Evolutionary conservation across 92 coral and sea anemone species (phyloP).

Genomic region (Palythoa heliodiscus): DNA sequence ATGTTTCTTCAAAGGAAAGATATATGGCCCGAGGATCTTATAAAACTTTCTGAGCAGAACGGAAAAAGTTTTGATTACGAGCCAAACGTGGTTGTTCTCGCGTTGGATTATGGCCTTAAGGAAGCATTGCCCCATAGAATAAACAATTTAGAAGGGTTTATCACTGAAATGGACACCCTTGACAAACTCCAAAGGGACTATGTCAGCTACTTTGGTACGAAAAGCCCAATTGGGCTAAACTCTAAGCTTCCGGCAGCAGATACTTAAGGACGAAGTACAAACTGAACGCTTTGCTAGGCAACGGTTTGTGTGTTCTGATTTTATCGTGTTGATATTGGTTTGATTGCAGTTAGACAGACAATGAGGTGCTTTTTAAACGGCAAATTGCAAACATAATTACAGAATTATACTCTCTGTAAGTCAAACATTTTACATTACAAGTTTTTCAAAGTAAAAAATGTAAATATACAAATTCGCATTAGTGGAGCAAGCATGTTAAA

Average conservation of each 20-base stretch:
- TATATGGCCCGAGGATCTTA: constrained; percentile 54
- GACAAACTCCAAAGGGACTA: constrained; percentile 76
- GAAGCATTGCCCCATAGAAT: constrained; percentile 42
- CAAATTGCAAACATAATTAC: not conserved
- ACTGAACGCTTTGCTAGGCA: not conserved
- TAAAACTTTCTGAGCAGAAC: constrained; percentile 41
- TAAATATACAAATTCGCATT: not conserved
- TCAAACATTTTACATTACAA: not conserved
- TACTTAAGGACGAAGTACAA: not conserved
- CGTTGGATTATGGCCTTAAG: constrained; percentile 82
- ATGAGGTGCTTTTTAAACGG: not conserved
- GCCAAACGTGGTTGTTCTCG: constrained; percentile 69
- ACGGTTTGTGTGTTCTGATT: not conserved
- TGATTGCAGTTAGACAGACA: not conserved
- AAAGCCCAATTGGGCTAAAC: constrained; percentile 84
- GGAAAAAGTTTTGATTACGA: constrained; percentile 42
- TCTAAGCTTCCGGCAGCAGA: constrained; percentile 10
- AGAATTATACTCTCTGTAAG: not conserved
- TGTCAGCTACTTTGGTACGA: constrained; percentile 75
- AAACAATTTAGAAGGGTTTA: constrained; percentile 36
- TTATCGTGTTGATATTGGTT: not conserved
- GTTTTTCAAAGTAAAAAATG: not conserved
- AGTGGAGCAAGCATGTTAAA: not conserved
- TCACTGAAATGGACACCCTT: constrained; percentile 63
- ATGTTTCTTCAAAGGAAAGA: constrained; percentile 65